Percentiles rank a stretch among this genome's conserved stretches.
phyloP scores from a whole-genome alignment of 2,797 vertebrate species.

The Pseudochirops corinnae region DNA sequence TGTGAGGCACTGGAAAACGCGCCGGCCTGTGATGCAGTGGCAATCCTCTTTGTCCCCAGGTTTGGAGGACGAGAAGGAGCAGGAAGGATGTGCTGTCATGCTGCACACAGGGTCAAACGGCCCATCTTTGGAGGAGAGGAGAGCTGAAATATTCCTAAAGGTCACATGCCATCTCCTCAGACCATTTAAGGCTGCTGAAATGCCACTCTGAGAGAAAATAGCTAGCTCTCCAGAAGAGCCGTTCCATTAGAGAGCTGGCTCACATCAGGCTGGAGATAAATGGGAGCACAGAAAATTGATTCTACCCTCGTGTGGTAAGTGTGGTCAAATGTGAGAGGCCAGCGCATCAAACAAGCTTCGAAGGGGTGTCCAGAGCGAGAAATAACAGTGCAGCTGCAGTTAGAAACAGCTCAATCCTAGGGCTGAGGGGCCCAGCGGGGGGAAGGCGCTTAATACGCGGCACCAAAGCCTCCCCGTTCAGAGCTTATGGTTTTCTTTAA shows the following conservation, averaged over 20 bases:
- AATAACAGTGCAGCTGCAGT: conserved; percentile 74
- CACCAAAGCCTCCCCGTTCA: background rate
- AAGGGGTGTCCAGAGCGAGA: conserved; percentile 65
- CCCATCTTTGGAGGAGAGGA: conserved; percentile 77
- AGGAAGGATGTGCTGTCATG: conserved; percentile 29
- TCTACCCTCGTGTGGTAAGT: conserved; percentile 85
- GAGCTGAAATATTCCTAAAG: conserved; percentile 86
- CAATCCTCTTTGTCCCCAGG: background rate
- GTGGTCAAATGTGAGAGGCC: conserved; percentile 86
- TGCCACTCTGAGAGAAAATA: conserved; percentile 86
- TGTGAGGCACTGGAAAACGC: background rate
- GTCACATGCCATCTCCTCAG: conserved; percentile 85
- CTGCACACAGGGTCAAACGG: conserved; percentile 77
- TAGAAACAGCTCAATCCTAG: conserved; percentile 76
- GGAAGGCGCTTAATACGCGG: conserved; percentile 67
- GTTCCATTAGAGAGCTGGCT: conserved; percentile 85
- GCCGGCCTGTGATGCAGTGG: background rate
- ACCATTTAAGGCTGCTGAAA: conserved; percentile 86
- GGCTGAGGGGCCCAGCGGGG: conserved; percentile 41
- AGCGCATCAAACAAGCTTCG: conserved; percentile 80
- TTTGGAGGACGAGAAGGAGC: conserved; percentile 28
- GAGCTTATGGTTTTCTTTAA: conserved; percentile 58
- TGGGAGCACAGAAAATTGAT: conserved; percentile 87
- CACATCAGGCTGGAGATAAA: conserved; percentile 86
- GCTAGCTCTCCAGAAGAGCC: conserved; percentile 84